A percentile compares a stretch with the other conserved stretches of the same genome.
Conservation (phyloP, 2,797 vertebrate genomes). For the Cercopithecus hamlyni region DNA sequence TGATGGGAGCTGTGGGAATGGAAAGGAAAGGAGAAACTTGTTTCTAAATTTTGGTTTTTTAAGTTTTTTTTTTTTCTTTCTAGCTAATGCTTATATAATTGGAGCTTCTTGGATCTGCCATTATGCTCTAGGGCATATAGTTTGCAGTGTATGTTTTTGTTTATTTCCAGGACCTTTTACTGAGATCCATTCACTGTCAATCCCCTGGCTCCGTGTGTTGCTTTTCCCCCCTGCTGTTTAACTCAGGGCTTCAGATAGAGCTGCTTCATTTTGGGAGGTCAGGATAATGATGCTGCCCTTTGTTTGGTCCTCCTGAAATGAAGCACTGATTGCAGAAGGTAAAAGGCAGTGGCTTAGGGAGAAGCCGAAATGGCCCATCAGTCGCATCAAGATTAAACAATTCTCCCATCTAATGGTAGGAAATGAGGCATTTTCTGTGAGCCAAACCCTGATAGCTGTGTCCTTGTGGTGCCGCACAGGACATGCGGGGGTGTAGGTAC, state of each 20-base stretch:
- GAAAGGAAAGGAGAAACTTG: background rate
- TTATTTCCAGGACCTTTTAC: background rate
- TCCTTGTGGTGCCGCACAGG: background rate
- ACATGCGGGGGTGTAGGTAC: background rate
- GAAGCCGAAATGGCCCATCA: background rate
- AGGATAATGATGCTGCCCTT: constrained; percentile 48
- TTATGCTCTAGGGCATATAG: background rate
- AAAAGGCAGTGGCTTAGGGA: background rate
- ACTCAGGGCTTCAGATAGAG: background rate
- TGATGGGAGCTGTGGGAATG: background rate
- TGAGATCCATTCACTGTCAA: background rate
- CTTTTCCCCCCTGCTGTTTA: background rate
- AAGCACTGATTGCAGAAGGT: background rate
- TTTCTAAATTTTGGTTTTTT: background rate
- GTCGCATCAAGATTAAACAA: constrained; percentile 13
- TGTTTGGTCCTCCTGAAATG: constrained; percentile 35
- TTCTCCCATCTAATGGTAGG: constrained; percentile 19
- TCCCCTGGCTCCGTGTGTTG: background rate
- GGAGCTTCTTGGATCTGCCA: background rate
- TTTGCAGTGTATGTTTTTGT: background rate
- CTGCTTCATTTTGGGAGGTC: background rate
- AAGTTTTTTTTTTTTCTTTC: background rate
- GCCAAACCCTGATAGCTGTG: background rate
- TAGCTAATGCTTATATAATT: background rate
- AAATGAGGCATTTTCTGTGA: constrained; percentile 42